A percentile compares a stretch with the other conserved stretches of the same genome.
Conservation (phyloP, 2,888 invertebrate genomes). For the Galerucella pusilla region DNA sequence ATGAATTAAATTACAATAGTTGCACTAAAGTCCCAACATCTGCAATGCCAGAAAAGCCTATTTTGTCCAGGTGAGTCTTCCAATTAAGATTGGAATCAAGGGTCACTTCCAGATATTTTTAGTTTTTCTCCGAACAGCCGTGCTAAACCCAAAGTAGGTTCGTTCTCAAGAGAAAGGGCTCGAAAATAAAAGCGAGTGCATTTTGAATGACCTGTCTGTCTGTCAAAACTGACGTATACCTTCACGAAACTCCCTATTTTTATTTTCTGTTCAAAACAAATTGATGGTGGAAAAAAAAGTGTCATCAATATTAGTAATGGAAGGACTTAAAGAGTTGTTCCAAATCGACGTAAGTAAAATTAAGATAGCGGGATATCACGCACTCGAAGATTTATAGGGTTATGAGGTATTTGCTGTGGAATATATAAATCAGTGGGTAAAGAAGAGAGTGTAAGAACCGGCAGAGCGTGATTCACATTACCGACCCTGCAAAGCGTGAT, state of each 20-base stretch:
- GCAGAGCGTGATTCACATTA: slow-evolving; percentile 64
- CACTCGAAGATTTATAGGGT: slow-evolving; percentile 54
- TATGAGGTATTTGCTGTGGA: slow-evolving; percentile 60
- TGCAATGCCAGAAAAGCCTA: no score
- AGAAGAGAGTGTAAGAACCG: slow-evolving; percentile 62
- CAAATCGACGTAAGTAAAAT: slow-evolving; percentile 34
- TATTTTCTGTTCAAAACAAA: not conserved
- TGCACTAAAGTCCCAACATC: no score
- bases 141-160: no score
- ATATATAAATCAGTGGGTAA: slow-evolving; percentile 61
- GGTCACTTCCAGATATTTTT: no score
- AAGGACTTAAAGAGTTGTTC: slow-evolving; percentile 20
- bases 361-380: slow-evolving; percentile 42
- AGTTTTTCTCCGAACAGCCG: no score
- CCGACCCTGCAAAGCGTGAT: slow-evolving; percentile 60
- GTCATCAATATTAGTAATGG: slow-evolving; percentile 1
- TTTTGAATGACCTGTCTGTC: no score
- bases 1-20: no score
- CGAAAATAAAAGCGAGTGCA: no score
- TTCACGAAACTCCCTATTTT: not conserved
- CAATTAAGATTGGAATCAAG: no score
- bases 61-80: no score
- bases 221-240: no score
- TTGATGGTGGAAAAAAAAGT: not conserved
- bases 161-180: no score